A percentile compares a stretch with the other conserved stretches of the same genome.
phyloP scores from a whole-genome alignment of 2,113 vertebrate genomes.

The Oncorhynchus mykiss region DNA sequence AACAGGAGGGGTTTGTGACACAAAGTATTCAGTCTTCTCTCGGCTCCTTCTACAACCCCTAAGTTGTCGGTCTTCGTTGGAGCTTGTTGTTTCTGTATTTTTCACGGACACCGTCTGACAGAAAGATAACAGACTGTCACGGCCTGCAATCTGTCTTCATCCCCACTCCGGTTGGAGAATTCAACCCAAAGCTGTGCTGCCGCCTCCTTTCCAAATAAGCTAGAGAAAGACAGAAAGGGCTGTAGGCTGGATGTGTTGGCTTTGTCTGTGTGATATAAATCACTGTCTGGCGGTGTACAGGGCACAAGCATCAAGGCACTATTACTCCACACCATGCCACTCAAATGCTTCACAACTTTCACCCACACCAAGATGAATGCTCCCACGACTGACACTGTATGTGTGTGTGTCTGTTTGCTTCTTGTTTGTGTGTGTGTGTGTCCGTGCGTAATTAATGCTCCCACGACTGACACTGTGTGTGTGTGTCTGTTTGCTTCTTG shows the following conservation, averaged over 20 bases:
- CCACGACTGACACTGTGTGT: constrained; percentile 40
- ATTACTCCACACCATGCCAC: constrained; percentile 5
- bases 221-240: neutral
- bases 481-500: too few relatives aligned
- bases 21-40: neutral
- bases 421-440: neutral
- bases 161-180: constrained; percentile 62
- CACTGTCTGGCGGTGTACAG: constrained; percentile 15
- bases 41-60: neutral
- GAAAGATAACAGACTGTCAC: constrained; percentile 66
- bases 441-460: constrained; percentile 7
- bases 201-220: neutral
- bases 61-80: constrained; percentile 6
- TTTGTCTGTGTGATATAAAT: constrained; percentile 23
- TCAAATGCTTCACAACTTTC: constrained; percentile 11
- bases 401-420: too few relatives aligned
- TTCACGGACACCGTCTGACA: constrained; percentile 58
- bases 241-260: constrained; percentile 37
- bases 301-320: constrained; percentile 5
- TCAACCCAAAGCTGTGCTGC: constrained; percentile 54
- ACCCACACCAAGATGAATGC: constrained; percentile 10
- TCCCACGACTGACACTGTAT: constrained; percentile 44
- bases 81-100: constrained; percentile 61
- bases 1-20: neutral
- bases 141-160: constrained; percentile 59